Evolutionary conservation across 1,140 invertebrate species (phyloP).

Genomic region (Scaptomyza graminum): DNA sequence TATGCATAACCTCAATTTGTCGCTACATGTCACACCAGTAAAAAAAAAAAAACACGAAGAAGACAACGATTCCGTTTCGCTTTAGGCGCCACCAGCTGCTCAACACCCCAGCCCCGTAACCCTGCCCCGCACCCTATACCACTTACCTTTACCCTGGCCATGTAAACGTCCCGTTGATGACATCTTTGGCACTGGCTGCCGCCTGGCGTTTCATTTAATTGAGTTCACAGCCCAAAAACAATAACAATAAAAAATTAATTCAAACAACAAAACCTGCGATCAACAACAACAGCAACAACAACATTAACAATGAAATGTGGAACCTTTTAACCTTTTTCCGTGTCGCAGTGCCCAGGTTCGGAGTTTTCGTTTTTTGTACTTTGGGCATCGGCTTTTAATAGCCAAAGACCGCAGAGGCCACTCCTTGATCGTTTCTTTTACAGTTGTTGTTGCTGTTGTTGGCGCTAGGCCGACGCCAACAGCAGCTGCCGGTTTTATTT

Average conservation of each 20-base stretch:
- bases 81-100: constrained; percentile 71
- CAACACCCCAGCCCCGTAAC: background rate
- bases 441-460: constrained; percentile 16
- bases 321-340: constrained; percentile 79
- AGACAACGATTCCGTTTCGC: constrained; percentile 26
- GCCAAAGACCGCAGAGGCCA: constrained; percentile 53
- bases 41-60: background rate
- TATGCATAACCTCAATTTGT: constrained; percentile 73
- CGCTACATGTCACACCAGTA: constrained; percentile 73
- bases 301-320: constrained; percentile 61
- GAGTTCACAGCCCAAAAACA: constrained; percentile 78
- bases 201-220: constrained; percentile 79
- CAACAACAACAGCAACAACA: constrained; percentile 31
- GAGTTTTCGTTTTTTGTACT: constrained; percentile 1
- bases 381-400: constrained; percentile 54
- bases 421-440: constrained; percentile 60
- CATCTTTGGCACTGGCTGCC: constrained; percentile 65
- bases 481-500: constrained; percentile 68
- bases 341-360: constrained; percentile 50
- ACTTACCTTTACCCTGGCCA: constrained; percentile 3
- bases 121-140: background rate
- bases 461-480: constrained; percentile 52
- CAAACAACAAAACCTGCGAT: constrained; percentile 48
- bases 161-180: constrained; percentile 56
- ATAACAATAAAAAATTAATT: constrained; percentile 82